A percentile compares a stretch with the other conserved stretches of the same genome.
phyloP scores from a whole-genome alignment of 1,140 invertebrate species.

The Phortica variegata region DNA sequence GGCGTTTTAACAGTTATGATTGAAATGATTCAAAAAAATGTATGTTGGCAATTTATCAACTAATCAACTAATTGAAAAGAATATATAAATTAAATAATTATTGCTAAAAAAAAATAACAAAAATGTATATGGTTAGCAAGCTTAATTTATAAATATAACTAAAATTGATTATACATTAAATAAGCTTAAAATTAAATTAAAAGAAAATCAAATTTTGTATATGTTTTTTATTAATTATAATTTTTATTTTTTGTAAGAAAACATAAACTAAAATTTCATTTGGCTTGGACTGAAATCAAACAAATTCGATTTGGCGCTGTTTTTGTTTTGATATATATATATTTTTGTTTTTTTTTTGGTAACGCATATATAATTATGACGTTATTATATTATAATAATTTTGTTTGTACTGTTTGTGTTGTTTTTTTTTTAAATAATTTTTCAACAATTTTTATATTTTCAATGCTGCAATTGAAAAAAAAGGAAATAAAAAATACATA shows the following conservation, averaged over 20 bases:
- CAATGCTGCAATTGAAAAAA: no score
- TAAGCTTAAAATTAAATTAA: conserved; percentile 27
- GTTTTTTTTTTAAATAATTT: neutral
- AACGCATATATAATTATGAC: conserved; percentile 12
- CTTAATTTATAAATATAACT: conserved; percentile 19
- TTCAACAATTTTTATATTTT: neutral
- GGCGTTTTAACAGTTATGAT: no score
- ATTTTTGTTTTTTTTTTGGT: conserved; percentile 14
- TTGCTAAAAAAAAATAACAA: conserved; percentile 4
- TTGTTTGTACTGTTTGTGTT: neutral
- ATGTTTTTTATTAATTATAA: conserved; percentile 19
- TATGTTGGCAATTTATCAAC: no score
- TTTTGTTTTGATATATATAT: conserved; percentile 9
- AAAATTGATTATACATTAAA: conserved; percentile 29
- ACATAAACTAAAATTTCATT: no score
- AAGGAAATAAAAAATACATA: no score
- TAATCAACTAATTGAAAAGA: no score
- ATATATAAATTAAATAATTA: conserved; percentile 2
- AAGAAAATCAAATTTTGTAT: conserved; percentile 28
- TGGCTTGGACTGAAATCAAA: conserved; percentile 54
- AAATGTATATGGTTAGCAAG: no score
- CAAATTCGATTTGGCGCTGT: conserved; percentile 41
- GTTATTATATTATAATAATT: conserved; percentile 4
- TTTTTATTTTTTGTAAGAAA: conserved; percentile 25
- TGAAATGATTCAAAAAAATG: no score